Evolutionary conservation across 2,797 vertebrate species (phyloP).

Genomic region (Pantherophis vulpinus): DNA sequence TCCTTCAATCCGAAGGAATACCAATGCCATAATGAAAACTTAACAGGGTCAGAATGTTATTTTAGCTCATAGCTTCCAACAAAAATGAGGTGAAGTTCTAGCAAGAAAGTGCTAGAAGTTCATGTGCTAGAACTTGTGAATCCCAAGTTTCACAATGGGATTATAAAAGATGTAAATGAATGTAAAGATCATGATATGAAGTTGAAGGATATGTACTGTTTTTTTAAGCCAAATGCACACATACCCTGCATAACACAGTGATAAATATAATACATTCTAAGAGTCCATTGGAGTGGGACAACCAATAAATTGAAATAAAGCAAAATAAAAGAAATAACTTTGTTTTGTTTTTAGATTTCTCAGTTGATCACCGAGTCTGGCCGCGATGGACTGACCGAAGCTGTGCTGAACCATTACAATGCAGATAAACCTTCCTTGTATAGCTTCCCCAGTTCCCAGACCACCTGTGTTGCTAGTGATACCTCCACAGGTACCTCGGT

Average conservation of each 20-base stretch:
- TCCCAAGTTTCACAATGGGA: not conserved
- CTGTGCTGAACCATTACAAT: slow-evolving; percentile 85
- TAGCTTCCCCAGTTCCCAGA: slow-evolving; percentile 73
- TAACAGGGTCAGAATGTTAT: slow-evolving; percentile 36
- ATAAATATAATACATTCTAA: not conserved
- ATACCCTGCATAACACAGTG: not conserved
- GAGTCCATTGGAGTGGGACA: not conserved
- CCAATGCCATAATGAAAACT: slow-evolving; percentile 7
- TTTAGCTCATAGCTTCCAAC: slow-evolving; percentile 58
- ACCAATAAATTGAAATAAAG: not conserved
- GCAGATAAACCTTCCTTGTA: slow-evolving; percentile 80
- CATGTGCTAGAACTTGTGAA: no score
- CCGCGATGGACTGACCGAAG: slow-evolving; percentile 85
- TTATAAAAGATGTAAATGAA: slow-evolving; percentile 21
- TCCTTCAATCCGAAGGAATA: slow-evolving; percentile 33
- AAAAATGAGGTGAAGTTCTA: slow-evolving; percentile 33
- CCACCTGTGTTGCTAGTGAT: slow-evolving; percentile 72
- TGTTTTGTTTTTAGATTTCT: slow-evolving; percentile 79
- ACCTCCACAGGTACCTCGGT: slow-evolving; percentile 82
- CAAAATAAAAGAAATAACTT: not conserved
- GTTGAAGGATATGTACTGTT: not conserved
- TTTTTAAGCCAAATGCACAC: not conserved
- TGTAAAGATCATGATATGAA: not conserved
- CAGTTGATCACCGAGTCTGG: slow-evolving; percentile 86
- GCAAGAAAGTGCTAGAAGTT: not conserved